phyloP scores from a whole-genome alignment of 2,888 invertebrate genomes.

The Torymus auratus region DNA sequence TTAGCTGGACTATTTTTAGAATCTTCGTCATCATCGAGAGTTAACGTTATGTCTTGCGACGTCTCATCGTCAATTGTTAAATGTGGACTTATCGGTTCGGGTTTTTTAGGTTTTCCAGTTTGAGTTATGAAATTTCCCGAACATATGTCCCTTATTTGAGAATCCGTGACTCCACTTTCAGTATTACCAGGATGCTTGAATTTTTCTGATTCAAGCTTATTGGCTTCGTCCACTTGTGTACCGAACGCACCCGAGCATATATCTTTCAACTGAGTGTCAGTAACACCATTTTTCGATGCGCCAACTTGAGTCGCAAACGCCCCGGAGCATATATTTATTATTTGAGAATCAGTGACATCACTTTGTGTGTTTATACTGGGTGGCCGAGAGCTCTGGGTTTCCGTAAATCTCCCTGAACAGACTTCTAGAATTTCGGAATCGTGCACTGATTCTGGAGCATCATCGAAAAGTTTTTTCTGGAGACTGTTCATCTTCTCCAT shows the following conservation, averaged over 20 bases:
- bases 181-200: too few species aligned
- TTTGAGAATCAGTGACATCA: conserved; percentile 65
- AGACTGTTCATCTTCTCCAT: conserved; percentile 62
- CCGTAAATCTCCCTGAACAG: conserved; percentile 75
- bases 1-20: conserved; percentile 25
- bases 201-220: too few species aligned
- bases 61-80: conserved; percentile 61
- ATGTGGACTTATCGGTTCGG: neutral
- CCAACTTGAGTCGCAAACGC: conserved; percentile 73
- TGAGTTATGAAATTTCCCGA: conserved; percentile 78
- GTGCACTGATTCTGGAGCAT: conserved; percentile 67
- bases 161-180: neutral
- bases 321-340: conserved; percentile 78
- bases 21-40: conserved; percentile 64
- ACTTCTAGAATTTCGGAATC: conserved; percentile 79
- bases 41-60: conserved; percentile 64
- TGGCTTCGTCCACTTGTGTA: conserved; percentile 37
- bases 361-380: too few species aligned
- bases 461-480: conserved; percentile 76
- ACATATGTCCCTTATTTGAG: conserved; percentile 70
- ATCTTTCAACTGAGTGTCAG: conserved; percentile 71
- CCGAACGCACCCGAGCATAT: conserved; percentile 80
- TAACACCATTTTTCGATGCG: conserved; percentile 65
- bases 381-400: too few species aligned
- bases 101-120: conserved; percentile 54